phyloP scores from a whole-genome alignment of 2,888 invertebrate genomes.

The Rutpela maculata region DNA sequence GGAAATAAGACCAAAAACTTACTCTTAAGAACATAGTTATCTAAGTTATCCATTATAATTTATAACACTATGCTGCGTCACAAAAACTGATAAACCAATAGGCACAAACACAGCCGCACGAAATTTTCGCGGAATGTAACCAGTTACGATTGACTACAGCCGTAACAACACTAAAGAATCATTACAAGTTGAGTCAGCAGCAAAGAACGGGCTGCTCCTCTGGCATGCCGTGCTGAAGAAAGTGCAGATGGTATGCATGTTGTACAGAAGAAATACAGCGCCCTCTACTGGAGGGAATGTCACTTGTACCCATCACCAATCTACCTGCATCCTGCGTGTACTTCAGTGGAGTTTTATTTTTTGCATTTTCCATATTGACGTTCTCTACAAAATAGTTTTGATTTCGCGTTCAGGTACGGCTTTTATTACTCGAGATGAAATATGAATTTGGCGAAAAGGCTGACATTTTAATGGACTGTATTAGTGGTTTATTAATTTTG shows the following conservation, averaged over 20 bases:
- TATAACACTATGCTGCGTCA: slow-evolving; percentile 2
- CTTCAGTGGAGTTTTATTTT: slow-evolving; percentile 35
- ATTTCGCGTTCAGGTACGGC: not conserved
- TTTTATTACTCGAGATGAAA: slow-evolving; percentile 3
- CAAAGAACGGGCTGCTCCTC: slow-evolving; percentile 23
- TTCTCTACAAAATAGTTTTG: slow-evolving; percentile 7
- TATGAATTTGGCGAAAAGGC: too few species aligned
- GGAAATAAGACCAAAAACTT: slow-evolving; percentile 43
- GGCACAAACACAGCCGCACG: slow-evolving; percentile 20
- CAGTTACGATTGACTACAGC: slow-evolving; percentile 10
- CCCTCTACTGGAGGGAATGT: slow-evolving; percentile 62
- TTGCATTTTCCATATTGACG: slow-evolving; percentile 30
- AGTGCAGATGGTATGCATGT: slow-evolving; percentile 43
- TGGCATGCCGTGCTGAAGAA: slow-evolving; percentile 39
- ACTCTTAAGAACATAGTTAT: slow-evolving; percentile 49
- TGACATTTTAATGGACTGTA: too few species aligned
- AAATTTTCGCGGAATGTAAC: slow-evolving; percentile 2
- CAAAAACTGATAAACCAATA: slow-evolving; percentile 18
- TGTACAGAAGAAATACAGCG: slow-evolving; percentile 46
- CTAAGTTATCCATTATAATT: slow-evolving; percentile 49
- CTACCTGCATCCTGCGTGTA: slow-evolving; percentile 60
- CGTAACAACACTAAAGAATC: slow-evolving; percentile 12
- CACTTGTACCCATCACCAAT: slow-evolving; percentile 58
- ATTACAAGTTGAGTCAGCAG: slow-evolving; percentile 22
- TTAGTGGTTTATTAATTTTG: too few species aligned